These are phyloP conservation scores for Pristionchus exspectatus DNA, from an alignment of 2,888 invertebrate species.

Conservation along the genomic window DNA sequence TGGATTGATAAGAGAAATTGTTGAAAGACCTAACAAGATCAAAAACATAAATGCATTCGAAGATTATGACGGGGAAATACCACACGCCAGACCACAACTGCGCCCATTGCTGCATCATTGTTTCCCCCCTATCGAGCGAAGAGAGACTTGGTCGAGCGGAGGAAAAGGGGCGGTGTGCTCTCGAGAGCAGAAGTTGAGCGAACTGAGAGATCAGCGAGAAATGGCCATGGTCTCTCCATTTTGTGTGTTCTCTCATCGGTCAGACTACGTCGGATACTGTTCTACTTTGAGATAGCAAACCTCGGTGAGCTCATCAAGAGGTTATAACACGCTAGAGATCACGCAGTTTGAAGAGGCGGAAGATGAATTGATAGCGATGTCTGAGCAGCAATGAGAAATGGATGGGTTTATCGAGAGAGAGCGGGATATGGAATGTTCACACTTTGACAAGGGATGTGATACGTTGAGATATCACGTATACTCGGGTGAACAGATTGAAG, in stretches of 20 bases:
- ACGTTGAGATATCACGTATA: constrained; percentile 15
- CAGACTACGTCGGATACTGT: background rate
- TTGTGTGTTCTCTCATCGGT: background rate
- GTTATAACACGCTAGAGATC: background rate
- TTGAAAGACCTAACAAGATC: no score
- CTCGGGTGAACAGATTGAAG: background rate
- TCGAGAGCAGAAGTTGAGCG: background rate
- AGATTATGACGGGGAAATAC: no score
- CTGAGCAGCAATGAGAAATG: constrained; percentile 1
- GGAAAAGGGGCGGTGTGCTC: constrained; percentile 23
- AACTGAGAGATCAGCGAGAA: background rate
- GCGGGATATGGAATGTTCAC: constrained; percentile 26
- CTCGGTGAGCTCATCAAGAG: background rate
- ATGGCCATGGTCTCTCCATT: background rate
- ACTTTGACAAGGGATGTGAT: background rate
- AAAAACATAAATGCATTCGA: no score
- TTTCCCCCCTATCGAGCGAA: background rate
- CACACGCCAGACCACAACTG: no score
- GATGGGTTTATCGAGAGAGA: background rate
- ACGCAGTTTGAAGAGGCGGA: background rate
- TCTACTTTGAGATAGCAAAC: background rate
- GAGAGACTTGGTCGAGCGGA: background rate
- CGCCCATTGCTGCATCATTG: no score
- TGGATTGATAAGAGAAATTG: no score
- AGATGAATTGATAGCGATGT: constrained; percentile 1